phyloP scores from a whole-genome alignment of 2,888 invertebrate species.

The Limenitis arthemis region DNA sequence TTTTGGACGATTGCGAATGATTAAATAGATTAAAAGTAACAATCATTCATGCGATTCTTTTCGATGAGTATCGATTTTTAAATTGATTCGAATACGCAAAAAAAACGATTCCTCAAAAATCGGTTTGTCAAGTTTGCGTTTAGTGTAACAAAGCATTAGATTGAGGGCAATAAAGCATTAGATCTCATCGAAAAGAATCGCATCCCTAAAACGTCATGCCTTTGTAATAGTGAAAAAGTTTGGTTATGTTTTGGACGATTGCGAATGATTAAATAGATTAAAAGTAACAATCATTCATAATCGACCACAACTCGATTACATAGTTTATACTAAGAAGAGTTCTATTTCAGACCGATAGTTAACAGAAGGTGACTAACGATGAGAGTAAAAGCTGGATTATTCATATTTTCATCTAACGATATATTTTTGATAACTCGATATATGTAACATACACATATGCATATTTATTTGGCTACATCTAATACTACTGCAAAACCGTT shows the following conservation, averaged over 20 bases:
- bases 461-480: slow-evolving; percentile 59
- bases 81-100: too few relatives aligned
- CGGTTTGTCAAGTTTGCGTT: too few relatives aligned
- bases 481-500: slow-evolving; percentile 58
- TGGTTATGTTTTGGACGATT: slow-evolving; percentile 31
- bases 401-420: slow-evolving; percentile 53
- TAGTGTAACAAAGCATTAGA: too few relatives aligned
- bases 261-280: neutral
- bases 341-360: slow-evolving; percentile 29
- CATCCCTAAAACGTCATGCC: slow-evolving; percentile 48
- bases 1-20: too few relatives aligned
- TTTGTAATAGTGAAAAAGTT: slow-evolving; percentile 56
- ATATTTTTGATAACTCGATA: slow-evolving; percentile 61
- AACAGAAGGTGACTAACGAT: slow-evolving; percentile 45
- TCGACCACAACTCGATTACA: slow-evolving; percentile 3
- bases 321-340: slow-evolving; percentile 44
- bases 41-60: too few relatives aligned
- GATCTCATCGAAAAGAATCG: too few relatives aligned
- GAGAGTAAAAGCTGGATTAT: slow-evolving; percentile 47
- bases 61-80: too few relatives aligned
- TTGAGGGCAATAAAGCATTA: too few relatives aligned
- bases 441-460: slow-evolving; percentile 58
- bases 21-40: too few relatives aligned
- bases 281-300: neutral
- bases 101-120: too few relatives aligned